Evolutionary conservation across 2,113 vertebrate species (phyloP).

Genomic region (Fulmarus glacialis): DNA sequence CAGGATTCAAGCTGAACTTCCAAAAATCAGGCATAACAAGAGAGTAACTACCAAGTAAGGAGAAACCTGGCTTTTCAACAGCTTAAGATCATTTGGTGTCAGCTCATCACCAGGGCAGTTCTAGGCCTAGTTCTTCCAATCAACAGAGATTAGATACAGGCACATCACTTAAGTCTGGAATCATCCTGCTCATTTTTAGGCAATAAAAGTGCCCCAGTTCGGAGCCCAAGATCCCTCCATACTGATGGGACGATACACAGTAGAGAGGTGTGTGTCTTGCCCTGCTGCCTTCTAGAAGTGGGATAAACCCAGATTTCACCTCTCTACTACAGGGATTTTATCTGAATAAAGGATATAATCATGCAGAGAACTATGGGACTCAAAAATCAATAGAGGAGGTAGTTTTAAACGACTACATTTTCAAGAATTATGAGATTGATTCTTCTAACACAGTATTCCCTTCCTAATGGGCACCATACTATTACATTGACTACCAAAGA

Average conservation of each 20-base stretch:
- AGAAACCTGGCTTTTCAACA: neutral
- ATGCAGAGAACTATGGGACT: neutral
- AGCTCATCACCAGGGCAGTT: neutral
- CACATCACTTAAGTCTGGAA: neutral
- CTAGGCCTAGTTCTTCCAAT: neutral
- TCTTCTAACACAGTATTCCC: neutral
- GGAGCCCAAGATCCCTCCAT: neutral
- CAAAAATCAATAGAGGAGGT: neutral
- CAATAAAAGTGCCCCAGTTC: neutral
- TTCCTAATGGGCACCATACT: neutral
- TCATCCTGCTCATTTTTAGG: neutral
- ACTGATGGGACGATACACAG: too few species aligned
- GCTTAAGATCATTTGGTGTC: neutral
- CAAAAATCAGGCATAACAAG: neutral
- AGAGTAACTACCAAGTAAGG: neutral
- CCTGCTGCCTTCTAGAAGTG: neutral
- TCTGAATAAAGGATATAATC: neutral
- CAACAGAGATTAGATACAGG: neutral
- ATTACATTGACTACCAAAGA: neutral
- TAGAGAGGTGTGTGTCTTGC: neutral
- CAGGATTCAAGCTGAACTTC: neutral
- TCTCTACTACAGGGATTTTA: neutral
- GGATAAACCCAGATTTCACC: neutral
- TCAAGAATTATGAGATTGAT: neutral
- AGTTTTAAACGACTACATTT: fast-evolving